Evolutionary conservation across 53 echinoderm and acorn worm species (phyloP).

Genomic region (Paelopatides confundens): DNA sequence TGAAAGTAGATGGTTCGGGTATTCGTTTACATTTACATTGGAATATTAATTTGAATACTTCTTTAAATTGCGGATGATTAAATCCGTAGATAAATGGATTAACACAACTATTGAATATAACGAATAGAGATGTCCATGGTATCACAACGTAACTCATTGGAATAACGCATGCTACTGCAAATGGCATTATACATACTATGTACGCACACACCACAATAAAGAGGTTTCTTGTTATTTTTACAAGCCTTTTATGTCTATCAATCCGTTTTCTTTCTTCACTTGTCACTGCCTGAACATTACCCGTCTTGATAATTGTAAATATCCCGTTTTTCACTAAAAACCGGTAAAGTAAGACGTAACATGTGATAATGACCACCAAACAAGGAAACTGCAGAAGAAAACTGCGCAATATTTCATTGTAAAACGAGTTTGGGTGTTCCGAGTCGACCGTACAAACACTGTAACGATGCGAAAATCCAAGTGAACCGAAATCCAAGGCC

Average conservation of each 20-base stretch:
- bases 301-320: neutral
- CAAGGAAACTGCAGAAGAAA: neutral
- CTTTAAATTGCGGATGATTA: slow-evolving; percentile 15
- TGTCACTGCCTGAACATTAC: neutral
- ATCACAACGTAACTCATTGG: slow-evolving; percentile 14
- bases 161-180: neutral
- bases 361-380: neutral
- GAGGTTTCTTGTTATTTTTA: neutral
- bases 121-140: neutral
- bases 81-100: slow-evolving; percentile 16
- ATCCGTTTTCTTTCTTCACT: neutral
- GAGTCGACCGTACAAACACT: neutral
- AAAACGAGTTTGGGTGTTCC: neutral
- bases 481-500: neutral
- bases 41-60: neutral
- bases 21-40: neutral
- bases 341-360: neutral
- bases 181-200: slow-evolving; percentile 1
- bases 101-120: neutral
- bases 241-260: neutral
- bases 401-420: slow-evolving; percentile 17
- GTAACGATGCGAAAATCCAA: neutral
- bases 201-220: slow-evolving; percentile 12
- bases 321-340: neutral
- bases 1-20: neutral